These are phyloP conservation scores for Chironomus tepperi DNA, from an alignment of 1,140 invertebrate species.

Conservation along the genomic window DNA sequence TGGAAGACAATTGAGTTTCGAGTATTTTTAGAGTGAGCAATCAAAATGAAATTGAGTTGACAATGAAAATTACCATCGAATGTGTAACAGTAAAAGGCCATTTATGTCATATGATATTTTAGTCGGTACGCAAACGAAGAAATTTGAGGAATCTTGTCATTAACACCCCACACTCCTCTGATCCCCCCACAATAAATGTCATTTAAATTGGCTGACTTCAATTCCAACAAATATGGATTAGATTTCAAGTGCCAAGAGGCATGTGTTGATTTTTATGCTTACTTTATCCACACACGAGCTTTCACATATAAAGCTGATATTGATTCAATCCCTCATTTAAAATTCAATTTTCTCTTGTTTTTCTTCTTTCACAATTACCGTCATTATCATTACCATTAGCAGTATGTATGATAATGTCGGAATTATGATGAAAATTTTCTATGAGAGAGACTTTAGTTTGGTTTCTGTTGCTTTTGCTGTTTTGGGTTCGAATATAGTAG, in stretches of 20 bases:
- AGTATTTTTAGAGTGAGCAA: background rate
- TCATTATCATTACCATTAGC: background rate
- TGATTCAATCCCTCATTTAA: background rate
- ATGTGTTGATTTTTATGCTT: background rate
- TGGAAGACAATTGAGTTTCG: background rate
- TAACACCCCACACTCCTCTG: too few relatives aligned
- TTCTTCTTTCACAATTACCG: background rate
- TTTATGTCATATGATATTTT: constrained; percentile 21
- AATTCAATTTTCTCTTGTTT: too few relatives aligned
- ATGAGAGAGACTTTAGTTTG: too few relatives aligned
- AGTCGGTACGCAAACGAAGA: background rate
- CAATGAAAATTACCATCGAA: background rate
- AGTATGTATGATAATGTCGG: background rate
- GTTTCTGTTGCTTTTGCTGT: too few relatives aligned
- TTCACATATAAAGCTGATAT: background rate
- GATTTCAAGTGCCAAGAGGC: background rate
- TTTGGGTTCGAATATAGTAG: too few relatives aligned
- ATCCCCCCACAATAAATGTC: background rate
- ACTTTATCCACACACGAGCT: background rate
- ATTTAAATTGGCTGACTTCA: background rate
- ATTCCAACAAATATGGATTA: background rate
- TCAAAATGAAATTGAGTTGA: background rate
- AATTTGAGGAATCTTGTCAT: too few relatives aligned
- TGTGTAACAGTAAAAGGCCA: background rate
- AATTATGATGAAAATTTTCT: too few relatives aligned